These are phyloP conservation scores for Columba janthina DNA, from an alignment of 2,113 vertebrate species.

Conservation along the genomic window DNA sequence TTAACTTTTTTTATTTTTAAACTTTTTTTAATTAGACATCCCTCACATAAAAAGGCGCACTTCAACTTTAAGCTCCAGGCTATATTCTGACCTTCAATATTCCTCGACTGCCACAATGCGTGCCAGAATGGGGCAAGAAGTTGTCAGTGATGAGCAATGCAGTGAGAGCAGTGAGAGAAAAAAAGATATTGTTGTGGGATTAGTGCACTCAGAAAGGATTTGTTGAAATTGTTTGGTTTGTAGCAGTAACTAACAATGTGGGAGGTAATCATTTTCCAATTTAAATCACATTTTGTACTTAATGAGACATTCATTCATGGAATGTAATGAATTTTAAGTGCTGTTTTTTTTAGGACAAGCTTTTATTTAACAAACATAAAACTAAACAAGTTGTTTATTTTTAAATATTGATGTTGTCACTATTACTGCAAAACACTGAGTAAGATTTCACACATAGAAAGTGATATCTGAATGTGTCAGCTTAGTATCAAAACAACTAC, in stretches of 20 bases:
- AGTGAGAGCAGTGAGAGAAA: neutral
- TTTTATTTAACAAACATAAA: conserved; percentile 59
- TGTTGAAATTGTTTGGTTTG: conserved; percentile 28
- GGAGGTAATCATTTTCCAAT: conserved; percentile 41
- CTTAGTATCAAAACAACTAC: conserved; percentile 77
- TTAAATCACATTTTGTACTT: conserved; percentile 52
- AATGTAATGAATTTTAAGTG: conserved; percentile 47
- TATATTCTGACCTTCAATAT: neutral
- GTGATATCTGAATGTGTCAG: conserved; percentile 73
- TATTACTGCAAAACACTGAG: conserved; percentile 76
- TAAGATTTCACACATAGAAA: conserved; percentile 78
- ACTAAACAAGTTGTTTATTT: conserved; percentile 73
- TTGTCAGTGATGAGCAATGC: neutral
- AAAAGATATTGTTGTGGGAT: neutral
- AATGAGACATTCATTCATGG: conserved; percentile 19
- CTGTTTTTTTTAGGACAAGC: neutral
- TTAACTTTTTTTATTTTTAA: neutral
- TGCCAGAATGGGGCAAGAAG: neutral
- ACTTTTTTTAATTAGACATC: neutral
- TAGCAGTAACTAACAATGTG: conserved; percentile 35
- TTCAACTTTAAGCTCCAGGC: neutral
- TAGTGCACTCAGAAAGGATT: neutral
- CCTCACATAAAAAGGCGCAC: neutral
- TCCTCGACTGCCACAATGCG: neutral
- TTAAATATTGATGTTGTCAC: conserved; percentile 78